Conservation (phyloP, 1,140 invertebrate genomes). For the Drosophila sturtevanti region DNA sequence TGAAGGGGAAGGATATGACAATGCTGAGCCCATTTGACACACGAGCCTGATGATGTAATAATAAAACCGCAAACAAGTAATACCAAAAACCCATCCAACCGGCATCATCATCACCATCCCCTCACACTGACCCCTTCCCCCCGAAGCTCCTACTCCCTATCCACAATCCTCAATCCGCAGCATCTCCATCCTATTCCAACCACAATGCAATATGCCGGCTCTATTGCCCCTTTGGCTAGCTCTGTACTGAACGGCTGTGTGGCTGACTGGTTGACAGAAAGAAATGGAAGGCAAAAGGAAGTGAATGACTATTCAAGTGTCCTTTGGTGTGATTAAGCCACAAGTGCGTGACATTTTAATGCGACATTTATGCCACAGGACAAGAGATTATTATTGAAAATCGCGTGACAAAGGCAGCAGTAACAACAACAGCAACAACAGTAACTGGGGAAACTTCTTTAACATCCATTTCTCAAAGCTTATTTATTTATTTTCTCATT, state of each 20-base stretch:
- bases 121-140: too few species aligned
- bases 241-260: too few species aligned
- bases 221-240: neutral
- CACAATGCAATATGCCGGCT: slow-evolving; percentile 10
- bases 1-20: slow-evolving; percentile 60
- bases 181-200: too few species aligned
- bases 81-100: slow-evolving; percentile 37
- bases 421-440: slow-evolving; percentile 19
- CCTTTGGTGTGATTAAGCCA: slow-evolving; percentile 79
- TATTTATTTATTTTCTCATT: slow-evolving; percentile 71
- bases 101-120: neutral
- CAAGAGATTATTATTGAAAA: slow-evolving; percentile 80
- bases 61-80: slow-evolving; percentile 76
- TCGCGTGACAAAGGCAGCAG: slow-evolving; percentile 63
- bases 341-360: slow-evolving; percentile 80
- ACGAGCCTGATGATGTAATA: slow-evolving; percentile 70
- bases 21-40: slow-evolving; percentile 76
- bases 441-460: slow-evolving; percentile 44
- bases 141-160: too few species aligned
- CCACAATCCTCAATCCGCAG: too few species aligned
- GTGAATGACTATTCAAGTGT: slow-evolving; percentile 45
- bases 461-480: slow-evolving; percentile 51
- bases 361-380: slow-evolving; percentile 77
- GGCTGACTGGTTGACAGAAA: neutral
- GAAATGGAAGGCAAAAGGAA: neutral